Base-by-base conservation (phyloP, 2,113 vertebrate species). In the Laterallus jamaicensis region DNA sequence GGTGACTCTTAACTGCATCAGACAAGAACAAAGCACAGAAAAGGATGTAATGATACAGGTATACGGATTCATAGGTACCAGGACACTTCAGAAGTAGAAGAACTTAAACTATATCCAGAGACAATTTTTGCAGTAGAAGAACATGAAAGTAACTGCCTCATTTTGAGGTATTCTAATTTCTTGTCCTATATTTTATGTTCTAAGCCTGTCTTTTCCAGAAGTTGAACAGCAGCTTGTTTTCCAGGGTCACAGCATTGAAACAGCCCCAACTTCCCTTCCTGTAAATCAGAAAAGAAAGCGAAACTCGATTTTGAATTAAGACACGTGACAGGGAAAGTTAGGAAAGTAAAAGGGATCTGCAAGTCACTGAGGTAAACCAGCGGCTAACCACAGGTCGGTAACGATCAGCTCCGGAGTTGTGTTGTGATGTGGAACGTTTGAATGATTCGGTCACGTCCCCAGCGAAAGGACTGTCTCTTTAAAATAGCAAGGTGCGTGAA, bases 201-300 rank as follows among this genome's bases (percentile, higher is more conserved):
- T 70, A 74, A 86, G 28, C 47, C 15, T 81, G 0, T 81, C 21
- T 81, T 80, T 92, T 77, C 90, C 88, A 75, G 42, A 91, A 88
- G 90, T 86, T 69, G 80, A 80, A 78, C 63, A 80, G 24, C 74
- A 82, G 85, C 73, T 94, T 71, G 20, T 83, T 90, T 90, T 83
- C 73, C 26, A 40, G 29, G 52, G 42, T 70, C 49, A 37, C 49
- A 54, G 3, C 40, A 26, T 11, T 37, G n/a, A 60, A 81, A 56
- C 26, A 68, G 39, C 37, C 32, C 26, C 55, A 4, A 26, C 62
- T 68, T 82, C 29, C 17, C 19, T 75, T 93, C 22, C 50, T 55
- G 44, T 86, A 92, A 86, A 29, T 82, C 39, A 59, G 77, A 96
- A 95, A 73, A 89, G 86, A 96, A 94, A 94, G 74, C 66, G 86